Evolutionary conservation across 2,888 invertebrate species (phyloP), one percentile per base, ranked within the genome.

Genomic region (Drosophila leonis): DNA sequence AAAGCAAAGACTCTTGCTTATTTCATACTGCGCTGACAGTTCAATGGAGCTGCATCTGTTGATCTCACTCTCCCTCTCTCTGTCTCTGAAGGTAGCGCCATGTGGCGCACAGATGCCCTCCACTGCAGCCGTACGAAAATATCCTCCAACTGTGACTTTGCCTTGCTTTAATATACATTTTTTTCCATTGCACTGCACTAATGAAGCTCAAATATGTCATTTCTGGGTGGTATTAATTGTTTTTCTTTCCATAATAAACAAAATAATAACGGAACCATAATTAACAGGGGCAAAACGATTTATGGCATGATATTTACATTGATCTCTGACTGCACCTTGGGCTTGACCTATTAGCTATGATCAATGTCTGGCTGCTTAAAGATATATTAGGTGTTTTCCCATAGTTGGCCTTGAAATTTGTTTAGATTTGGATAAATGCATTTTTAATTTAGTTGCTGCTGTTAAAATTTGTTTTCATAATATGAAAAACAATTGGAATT

Each of bases 51-150:
- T 61, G 54, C 75, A 66, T 55, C 56, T 69, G 74, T 10, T 24
- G 24, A 37, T 52, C 35, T 27, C 37, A 12, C 27, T 54, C 51
- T 4, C 12, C 15, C 15, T 52, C 13, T 4, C 51, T 20, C 52
- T 24, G 24, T 8, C 9, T 24, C 7, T 27, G 15, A 69, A 80
- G 75, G 79, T 81, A 67, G 74, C 75, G 82, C 82, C 86, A 86
- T 90, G 68, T 86, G 90, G 90, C 55, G 51, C 55, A 64, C 90
- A 86, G 78, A 85, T 86, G 86, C 62, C 68, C 29, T 13, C 42
- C 52, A 49, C 27, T 59, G 55, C 48, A 59, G 9, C 13, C 54
- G 44, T 65, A 57, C 41, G 12, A 33, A 24, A 57, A 59, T 65
- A 52, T 69, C 49, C 65, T 49, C 52, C 54, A 41, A 49, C 37